Evolutionary conservation across 1,140 invertebrate genomes (phyloP).

Genomic region (Aphis craccivora): DNA sequence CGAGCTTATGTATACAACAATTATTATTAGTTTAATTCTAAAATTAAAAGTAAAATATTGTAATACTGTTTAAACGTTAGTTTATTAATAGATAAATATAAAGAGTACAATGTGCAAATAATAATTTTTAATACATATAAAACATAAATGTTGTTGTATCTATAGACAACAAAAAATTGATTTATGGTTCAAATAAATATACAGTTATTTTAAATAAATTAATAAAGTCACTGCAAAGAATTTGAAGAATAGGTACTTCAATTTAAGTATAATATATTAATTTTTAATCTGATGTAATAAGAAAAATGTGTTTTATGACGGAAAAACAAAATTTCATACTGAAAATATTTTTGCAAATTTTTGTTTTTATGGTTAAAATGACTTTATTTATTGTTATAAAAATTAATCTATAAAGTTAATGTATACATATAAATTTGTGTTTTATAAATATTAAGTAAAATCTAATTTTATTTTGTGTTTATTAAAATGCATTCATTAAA

Average conservation of each 20-base stretch:
- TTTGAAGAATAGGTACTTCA: neutral
- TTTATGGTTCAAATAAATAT: neutral
- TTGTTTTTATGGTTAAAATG: neutral
- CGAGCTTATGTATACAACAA: neutral
- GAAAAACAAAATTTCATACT: neutral
- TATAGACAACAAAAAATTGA: neutral
- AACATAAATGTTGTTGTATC: neutral
- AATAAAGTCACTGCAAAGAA: neutral
- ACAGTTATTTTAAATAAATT: neutral
- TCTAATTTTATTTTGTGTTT: too few relatives aligned
- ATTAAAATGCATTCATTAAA: neutral
- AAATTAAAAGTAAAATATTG: neutral
- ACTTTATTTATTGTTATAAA: neutral
- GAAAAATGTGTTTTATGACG: neutral
- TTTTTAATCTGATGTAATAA: neutral
- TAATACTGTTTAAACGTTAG: neutral
- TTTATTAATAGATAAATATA: neutral
- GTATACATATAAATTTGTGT: neutral
- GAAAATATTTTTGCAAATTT: neutral
- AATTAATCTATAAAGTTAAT: neutral
- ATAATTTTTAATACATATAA: neutral
- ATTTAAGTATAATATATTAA: neutral
- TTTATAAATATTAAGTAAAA: neutral
- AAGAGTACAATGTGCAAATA: neutral
- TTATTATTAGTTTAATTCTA: neutral